Evolutionary conservation across 2,888 invertebrate genomes (phyloP).

Genomic region (Euproctis similis): DNA sequence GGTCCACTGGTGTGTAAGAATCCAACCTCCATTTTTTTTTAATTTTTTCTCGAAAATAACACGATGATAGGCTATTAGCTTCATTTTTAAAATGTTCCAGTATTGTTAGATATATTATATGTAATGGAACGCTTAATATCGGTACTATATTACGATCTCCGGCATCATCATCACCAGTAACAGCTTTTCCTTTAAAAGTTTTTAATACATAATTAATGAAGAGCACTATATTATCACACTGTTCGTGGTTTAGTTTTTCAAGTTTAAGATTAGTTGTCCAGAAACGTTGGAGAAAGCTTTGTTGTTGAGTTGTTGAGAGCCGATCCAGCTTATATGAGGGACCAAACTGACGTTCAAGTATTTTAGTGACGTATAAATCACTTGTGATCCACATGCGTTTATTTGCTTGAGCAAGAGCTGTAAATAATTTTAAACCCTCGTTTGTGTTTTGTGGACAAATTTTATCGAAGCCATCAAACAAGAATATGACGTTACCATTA

Average conservation of each 20-base stretch:
- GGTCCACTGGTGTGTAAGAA: constrained; percentile 20
- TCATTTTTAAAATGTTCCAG: constrained; percentile 27
- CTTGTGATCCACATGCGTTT: constrained; percentile 34
- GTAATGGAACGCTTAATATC: constrained; percentile 26
- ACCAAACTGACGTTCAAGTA: constrained; percentile 23
- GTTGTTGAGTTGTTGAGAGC: constrained; percentile 20
- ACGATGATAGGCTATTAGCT: constrained; percentile 21
- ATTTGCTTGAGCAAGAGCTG: constrained; percentile 15
- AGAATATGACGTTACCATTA: constrained; percentile 22
- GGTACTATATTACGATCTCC: constrained; percentile 17
- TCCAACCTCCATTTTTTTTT: constrained; percentile 22
- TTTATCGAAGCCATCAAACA: constrained; percentile 35
- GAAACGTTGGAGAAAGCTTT: constrained; percentile 26
- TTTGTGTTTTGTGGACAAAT: constrained; percentile 28
- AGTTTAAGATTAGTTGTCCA: constrained; percentile 30
- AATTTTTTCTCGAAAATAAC: constrained; percentile 20
- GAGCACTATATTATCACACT: constrained; percentile 25
- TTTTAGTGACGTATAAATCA: constrained; percentile 21
- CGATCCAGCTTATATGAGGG: constrained; percentile 21
- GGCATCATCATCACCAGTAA: constrained; percentile 9
- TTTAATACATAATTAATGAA: constrained; percentile 23
- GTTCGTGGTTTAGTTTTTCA: constrained; percentile 29
- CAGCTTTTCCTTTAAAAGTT: constrained; percentile 6
- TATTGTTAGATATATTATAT: constrained; percentile 24
- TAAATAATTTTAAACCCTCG: constrained; percentile 26